phyloP scores from a whole-genome alignment of 2,888 invertebrate species.

The Amblyjoppa fuscipennis region DNA sequence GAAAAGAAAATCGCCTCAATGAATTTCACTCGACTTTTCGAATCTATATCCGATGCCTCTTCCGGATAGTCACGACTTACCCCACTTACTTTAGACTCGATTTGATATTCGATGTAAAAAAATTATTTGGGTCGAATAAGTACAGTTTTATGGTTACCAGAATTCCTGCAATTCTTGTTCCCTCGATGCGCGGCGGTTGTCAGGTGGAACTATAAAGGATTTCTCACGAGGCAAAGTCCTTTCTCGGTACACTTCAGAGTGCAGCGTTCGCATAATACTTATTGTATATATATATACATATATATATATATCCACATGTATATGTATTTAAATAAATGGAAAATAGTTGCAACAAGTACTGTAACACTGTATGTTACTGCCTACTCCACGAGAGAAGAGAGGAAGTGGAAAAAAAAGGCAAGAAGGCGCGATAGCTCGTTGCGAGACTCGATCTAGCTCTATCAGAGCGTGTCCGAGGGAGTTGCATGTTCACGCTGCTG shows the following conservation, averaged over 20 bases:
- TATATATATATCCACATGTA: not conserved
- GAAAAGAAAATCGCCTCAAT: not conserved
- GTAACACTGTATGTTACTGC: constrained; percentile 16
- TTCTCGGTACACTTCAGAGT: constrained; percentile 21
- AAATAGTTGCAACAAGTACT: constrained; percentile 36
- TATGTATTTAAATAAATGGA: constrained; percentile 24
- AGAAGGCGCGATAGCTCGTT: constrained; percentile 69
- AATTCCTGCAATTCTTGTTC: not conserved
- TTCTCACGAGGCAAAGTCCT: constrained; percentile 52
- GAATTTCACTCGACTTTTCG: not conserved
- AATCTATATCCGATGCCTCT: not conserved
- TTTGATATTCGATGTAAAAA: not conserved
- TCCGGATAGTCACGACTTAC: not conserved
- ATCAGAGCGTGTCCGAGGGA: constrained; percentile 82
- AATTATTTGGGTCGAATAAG: not conserved
- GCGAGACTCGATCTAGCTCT: constrained; percentile 77
- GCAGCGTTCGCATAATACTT: constrained; percentile 47
- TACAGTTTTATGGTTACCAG: not conserved
- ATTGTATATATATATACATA: constrained; percentile 17
- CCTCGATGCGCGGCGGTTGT: not conserved
- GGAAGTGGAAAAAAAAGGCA: constrained; percentile 48
- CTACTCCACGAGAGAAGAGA: constrained; percentile 18
- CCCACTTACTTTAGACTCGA: not conserved
- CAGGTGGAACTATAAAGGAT: constrained; percentile 19
- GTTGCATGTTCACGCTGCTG: constrained; percentile 72